Percentiles rank a stretch among this genome's conserved stretches.
Evolutionary conservation across 2,888 invertebrate genomes (phyloP).

Genomic region (Chalcosyrphus nemorum): DNA sequence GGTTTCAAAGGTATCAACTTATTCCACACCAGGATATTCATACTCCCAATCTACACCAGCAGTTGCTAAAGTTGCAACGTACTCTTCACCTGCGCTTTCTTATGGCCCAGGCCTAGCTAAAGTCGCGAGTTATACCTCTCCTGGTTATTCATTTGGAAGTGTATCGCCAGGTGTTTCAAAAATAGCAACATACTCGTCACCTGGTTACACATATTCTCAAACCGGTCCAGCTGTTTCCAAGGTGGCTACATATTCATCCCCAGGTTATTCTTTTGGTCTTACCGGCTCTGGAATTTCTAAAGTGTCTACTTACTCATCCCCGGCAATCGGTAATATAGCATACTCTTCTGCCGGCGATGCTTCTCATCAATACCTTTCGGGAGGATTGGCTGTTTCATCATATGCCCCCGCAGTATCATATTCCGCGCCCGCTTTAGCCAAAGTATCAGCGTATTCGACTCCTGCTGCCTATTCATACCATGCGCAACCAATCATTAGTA

Average conservation of each 20-base stretch:
- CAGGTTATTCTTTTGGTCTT: constrained; percentile 63
- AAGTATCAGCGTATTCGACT: constrained; percentile 75
- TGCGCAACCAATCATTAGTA: constrained; percentile 71
- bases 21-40: constrained; percentile 43
- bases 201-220: constrained; percentile 76
- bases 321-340: constrained; percentile 21
- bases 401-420: constrained; percentile 69
- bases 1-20: constrained; percentile 40
- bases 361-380: constrained; percentile 47
- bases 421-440: constrained; percentile 36
- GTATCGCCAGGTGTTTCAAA: constrained; percentile 57
- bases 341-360: constrained; percentile 20
- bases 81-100: constrained; percentile 74
- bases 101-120: constrained; percentile 61
- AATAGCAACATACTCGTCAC: constrained; percentile 64
- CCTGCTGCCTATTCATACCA: constrained; percentile 74
- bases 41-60: constrained; percentile 10
- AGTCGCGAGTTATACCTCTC: constrained; percentile 77
- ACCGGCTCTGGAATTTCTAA: constrained; percentile 53
- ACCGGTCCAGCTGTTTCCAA: constrained; percentile 70
- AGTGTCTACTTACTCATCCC: constrained; percentile 23
- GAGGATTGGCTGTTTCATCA: constrained; percentile 63
- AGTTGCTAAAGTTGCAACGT: constrained; percentile 29
- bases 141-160: constrained; percentile 26
- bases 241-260: constrained; percentile 75